Evolutionary conservation across 1,140 invertebrate genomes (phyloP).

Genomic region (Drosophila tristis): DNA sequence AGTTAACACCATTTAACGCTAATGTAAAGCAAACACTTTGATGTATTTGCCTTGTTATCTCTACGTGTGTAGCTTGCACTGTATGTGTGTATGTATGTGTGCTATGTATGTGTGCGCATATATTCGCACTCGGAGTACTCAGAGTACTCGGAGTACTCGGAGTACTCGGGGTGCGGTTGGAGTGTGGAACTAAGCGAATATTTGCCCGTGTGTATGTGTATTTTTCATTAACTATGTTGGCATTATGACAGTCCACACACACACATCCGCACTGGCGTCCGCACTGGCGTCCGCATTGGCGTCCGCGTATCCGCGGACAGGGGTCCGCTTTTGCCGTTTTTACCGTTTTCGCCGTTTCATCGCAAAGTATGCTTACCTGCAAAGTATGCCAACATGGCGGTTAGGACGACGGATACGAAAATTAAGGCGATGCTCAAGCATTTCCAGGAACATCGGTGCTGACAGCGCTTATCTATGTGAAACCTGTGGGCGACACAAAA

Average conservation of each 20-base stretch:
- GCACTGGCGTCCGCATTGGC: neutral
- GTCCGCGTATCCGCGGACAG: too few relatives aligned
- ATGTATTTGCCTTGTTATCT: constrained; percentile 75
- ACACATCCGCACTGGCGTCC: too few relatives aligned
- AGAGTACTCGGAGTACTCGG: too few relatives aligned
- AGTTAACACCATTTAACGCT: constrained; percentile 81
- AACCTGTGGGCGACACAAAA: constrained; percentile 85
- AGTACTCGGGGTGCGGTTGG: too few relatives aligned
- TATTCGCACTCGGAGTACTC: neutral
- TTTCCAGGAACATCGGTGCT: constrained; percentile 97
- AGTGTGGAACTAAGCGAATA: constrained; percentile 33
- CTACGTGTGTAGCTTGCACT: constrained; percentile 44
- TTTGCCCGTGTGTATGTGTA: constrained; percentile 67
- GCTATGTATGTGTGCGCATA: neutral
- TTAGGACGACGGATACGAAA: constrained; percentile 93
- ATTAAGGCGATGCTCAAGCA: constrained; percentile 96
- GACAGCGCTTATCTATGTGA: constrained; percentile 96
- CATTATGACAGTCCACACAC: constrained; percentile 54
- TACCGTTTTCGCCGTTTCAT: too few relatives aligned
- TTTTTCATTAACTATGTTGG: constrained; percentile 74
- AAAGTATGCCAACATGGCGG: constrained; percentile 96
- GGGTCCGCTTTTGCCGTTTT: too few relatives aligned
- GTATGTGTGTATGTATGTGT: constrained; percentile 20
- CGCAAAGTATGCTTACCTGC: constrained; percentile 89
- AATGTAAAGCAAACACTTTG: constrained; percentile 79